These are phyloP conservation scores for Lycocerus yunnanus DNA, from an alignment of 2,888 invertebrate species.

Conservation along the genomic window DNA sequence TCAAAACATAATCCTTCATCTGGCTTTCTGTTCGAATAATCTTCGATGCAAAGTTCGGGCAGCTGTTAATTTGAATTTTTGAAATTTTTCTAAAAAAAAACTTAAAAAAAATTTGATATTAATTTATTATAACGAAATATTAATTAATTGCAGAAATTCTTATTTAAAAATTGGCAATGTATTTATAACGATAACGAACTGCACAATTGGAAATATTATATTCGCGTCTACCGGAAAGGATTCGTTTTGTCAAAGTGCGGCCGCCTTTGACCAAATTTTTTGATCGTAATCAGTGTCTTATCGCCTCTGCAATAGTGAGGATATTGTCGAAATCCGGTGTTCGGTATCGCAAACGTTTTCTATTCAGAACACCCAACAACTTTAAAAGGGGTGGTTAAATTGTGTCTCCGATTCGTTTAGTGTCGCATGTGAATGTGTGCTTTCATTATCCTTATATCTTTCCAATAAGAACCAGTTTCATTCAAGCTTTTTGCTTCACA, in stretches of 20 bases:
- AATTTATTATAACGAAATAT: not conserved
- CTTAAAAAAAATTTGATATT: not conserved
- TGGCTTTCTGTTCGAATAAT: not conserved
- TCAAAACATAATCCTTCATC: too few relatives aligned
- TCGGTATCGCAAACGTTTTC: constrained; percentile 11
- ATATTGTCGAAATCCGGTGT: constrained; percentile 21
- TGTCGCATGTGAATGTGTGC: not conserved
- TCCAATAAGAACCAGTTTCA: not conserved
- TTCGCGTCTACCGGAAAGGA: constrained; percentile 11
- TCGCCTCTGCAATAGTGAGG: constrained; percentile 7
- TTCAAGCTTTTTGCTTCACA: constrained; percentile 1
- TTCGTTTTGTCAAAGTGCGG: constrained; percentile 18
- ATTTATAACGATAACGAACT: not conserved
- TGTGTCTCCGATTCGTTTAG: not conserved
- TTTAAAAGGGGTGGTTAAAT: not conserved
- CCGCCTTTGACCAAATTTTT: constrained; percentile 17
- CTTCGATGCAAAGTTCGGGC: not conserved
- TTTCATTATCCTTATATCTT: not conserved
- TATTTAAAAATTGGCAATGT: not conserved
- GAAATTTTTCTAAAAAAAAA: not conserved
- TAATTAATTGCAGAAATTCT: not conserved
- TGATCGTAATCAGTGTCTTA: constrained; percentile 8
- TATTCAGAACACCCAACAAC: not conserved
- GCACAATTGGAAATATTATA: not conserved
- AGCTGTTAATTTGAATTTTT: not conserved